phyloP scores from a whole-genome alignment of 2,797 vertebrate genomes.

The Syngnathus rostellatus region DNA sequence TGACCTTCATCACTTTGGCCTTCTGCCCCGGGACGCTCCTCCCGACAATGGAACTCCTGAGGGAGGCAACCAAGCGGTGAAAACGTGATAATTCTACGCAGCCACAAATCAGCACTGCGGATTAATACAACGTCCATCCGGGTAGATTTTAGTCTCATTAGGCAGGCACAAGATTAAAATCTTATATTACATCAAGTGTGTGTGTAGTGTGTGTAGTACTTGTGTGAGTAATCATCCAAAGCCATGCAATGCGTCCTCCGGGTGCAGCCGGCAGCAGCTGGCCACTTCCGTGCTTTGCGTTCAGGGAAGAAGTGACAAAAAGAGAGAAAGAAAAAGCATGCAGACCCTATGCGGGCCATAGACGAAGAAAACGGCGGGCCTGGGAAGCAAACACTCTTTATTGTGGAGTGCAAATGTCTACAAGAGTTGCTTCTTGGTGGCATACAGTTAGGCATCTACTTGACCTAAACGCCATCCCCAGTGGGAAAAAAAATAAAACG shows the following conservation, averaged over 20 bases:
- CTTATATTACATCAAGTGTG: background rate
- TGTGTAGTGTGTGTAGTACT: conserved; percentile 32
- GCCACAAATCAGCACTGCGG: background rate
- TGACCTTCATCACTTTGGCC: conserved; percentile 66
- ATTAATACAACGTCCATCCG: background rate
- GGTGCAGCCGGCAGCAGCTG: conserved; percentile 35
- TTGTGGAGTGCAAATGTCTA: conserved; percentile 65
- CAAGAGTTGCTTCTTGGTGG: conserved; percentile 46
- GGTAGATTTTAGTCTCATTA: background rate
- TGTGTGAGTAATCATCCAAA: conserved; percentile 54
- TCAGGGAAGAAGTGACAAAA: conserved; percentile 2
- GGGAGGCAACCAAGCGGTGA: background rate
- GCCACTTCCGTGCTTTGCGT: conserved; percentile 25
- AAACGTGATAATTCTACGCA: background rate
- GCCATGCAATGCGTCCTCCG: conserved; percentile 54
- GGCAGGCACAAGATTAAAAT: conserved; percentile 6
- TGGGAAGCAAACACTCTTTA: conserved; percentile 64
- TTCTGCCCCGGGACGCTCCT: conserved; percentile 61
- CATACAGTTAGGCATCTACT: conserved; percentile 42
- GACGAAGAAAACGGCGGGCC: conserved; percentile 48
- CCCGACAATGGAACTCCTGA: conserved; percentile 46
- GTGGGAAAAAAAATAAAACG: background rate
- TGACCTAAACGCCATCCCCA: background rate
- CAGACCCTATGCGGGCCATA: conserved; percentile 33
- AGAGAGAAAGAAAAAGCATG: conserved; percentile 23